Conservation (phyloP, 2,797 vertebrate genomes). For the Semotilus atromaculatus region DNA sequence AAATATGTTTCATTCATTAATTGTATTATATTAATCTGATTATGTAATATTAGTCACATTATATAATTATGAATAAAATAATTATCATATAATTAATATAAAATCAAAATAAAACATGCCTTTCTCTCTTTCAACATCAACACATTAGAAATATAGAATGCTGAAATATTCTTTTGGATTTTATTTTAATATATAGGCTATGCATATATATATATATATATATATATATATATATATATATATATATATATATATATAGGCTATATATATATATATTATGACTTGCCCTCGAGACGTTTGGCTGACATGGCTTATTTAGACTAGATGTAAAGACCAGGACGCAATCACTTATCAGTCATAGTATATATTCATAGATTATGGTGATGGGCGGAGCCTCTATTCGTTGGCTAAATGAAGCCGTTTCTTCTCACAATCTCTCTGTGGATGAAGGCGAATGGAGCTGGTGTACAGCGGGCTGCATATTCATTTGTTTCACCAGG, state of each 20-base stretch:
- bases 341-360: neutral
- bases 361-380: conserved; percentile 12
- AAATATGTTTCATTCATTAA: neutral
- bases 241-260: neutral
- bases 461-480: neutral
- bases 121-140: neutral
- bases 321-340: neutral
- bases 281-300: neutral
- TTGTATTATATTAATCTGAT: neutral
- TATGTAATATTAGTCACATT: too few species aligned
- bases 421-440: conserved; percentile 12
- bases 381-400: conserved; percentile 34
- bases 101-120: neutral
- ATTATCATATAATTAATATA: neutral
- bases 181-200: neutral
- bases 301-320: neutral
- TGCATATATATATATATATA: neutral
- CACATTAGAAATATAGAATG: neutral
- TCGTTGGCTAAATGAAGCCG: conserved; percentile 28
- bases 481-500: conserved; percentile 10
- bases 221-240: neutral
- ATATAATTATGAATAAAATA: neutral
- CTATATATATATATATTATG: neutral
- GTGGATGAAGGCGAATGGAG: conserved; percentile 19
- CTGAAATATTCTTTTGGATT: neutral